Evolutionary conservation across 2,797 vertebrate genomes (phyloP).

Genomic region (Pelobates cultripes): DNA sequence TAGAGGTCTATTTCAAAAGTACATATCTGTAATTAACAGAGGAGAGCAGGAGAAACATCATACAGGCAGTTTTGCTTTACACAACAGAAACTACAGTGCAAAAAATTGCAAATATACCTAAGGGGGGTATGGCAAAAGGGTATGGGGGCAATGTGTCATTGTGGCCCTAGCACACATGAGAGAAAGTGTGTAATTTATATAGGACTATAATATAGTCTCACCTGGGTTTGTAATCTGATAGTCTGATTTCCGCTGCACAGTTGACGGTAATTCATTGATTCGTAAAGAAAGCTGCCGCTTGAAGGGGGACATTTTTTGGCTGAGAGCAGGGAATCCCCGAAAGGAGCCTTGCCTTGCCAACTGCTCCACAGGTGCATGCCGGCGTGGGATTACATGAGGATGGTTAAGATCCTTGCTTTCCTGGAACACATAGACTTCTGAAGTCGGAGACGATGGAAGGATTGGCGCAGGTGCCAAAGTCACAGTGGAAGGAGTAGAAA

Average conservation of each 20-base stretch:
- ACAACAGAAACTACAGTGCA: too few species aligned
- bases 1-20: too few species aligned
- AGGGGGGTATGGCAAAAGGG: too few species aligned
- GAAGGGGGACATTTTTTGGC: conserved; percentile 97
- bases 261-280: conserved; percentile 96
- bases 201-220: conserved; percentile 62
- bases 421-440: conserved; percentile 67
- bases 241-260: conserved; percentile 94
- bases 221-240: conserved; percentile 93
- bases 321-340: conserved; percentile 93
- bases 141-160: too few species aligned
- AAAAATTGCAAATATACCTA: too few species aligned
- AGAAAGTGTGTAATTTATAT: too few species aligned
- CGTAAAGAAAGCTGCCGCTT: conserved; percentile 93
- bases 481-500: conserved; percentile 62
- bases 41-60: too few species aligned
- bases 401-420: conserved; percentile 78
- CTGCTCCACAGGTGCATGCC: conserved; percentile 91
- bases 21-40: too few species aligned
- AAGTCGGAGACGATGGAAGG: conserved; percentile 81
- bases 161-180: too few species aligned
- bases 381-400: conserved; percentile 87
- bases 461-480: conserved; percentile 70
- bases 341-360: conserved; percentile 96
- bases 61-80: too few species aligned